Conservation (phyloP, 2,797 vertebrate species). For the Karalla daura region DNA sequence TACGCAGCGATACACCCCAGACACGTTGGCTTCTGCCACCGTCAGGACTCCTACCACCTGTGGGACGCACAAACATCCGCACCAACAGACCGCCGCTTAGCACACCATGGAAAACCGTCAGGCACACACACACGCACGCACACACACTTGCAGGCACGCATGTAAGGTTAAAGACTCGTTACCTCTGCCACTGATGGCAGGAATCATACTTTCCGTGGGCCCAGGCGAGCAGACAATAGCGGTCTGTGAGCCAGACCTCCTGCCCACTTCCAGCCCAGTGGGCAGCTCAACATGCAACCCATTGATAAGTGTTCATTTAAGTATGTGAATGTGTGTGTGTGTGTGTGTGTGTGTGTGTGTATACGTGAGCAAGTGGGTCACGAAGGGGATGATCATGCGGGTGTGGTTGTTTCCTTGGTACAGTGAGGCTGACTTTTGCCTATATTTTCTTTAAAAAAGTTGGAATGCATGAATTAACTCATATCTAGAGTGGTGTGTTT, state of each 20-base stretch:
- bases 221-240: slow-evolving; percentile 49
- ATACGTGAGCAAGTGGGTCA: not conserved
- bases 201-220: slow-evolving; percentile 56
- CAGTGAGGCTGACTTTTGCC: not conserved
- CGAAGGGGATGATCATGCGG: not conserved
- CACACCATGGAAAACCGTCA: slow-evolving; percentile 28
- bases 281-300: slow-evolving; percentile 42
- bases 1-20: slow-evolving; percentile 92
- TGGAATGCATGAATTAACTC: not conserved
- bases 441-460: not conserved
- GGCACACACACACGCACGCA: slow-evolving; percentile 8
- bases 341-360: slow-evolving; percentile 1
- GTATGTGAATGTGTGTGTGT: slow-evolving; percentile 13
- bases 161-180: slow-evolving; percentile 25
- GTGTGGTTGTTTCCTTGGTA: not conserved
- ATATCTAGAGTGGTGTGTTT: not conserved
- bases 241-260: slow-evolving; percentile 61
- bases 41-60: slow-evolving; percentile 92
- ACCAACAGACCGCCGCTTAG: slow-evolving; percentile 37
- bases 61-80: slow-evolving; percentile 61
- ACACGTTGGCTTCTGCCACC: slow-evolving; percentile 88
- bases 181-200: slow-evolving; percentile 56
- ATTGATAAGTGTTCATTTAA: slow-evolving; percentile 7
- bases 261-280: slow-evolving; percentile 51
- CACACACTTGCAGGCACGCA: slow-evolving; percentile 7